Evolutionary conservation across 2,888 invertebrate species (phyloP), one percentile per base, ranked within the genome.

Genomic region (Branchipolynoe longqiensis): DNA sequence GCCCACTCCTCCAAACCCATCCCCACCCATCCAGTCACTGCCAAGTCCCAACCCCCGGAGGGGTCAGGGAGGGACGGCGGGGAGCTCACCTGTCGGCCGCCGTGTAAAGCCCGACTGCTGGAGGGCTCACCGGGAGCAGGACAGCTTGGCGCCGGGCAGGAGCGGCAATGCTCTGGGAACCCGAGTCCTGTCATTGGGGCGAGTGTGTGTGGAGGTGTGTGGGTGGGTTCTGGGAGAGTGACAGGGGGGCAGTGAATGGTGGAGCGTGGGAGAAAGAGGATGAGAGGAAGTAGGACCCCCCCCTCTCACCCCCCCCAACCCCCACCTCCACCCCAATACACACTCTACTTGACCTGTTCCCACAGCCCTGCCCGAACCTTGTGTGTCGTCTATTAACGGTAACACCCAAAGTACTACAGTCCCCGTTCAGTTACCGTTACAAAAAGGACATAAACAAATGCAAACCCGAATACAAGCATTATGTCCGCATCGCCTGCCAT

Each of bases 41-140:
- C n/a, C n/a, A n/a, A n/a, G n/a, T n/a, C n/a, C n/a, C n/a, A n/a
- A n/a, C n/a, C n/a, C 28, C 31, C 62, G 25, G 62, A 33, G 33
- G 69, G 14, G 6, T 8, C 18, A 33, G 69, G 18, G 38, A 69
- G 33, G 38, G 69, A 69, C 69, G 36, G 18, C 12, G 36, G 38
- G 38, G 69, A 38, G 69, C 36, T n/a, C 69, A 69, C 69, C 69
- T 69, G 69, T 38, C 69, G 69, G 36, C 33, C 33, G 33, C 3
- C 38, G 38, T 69, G 62, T 14, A 48, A 8, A 48, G 8, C 48
- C 48, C 18, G 48, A 48, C 8, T 8, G 48, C n/a, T n/a, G 48
- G 48, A 12, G 18, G 48, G 48, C 18, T 48, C 48, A 48, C 48
- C n/a, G n/a, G 48, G 48, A 48, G 48, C 48, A 48, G 48, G 8